phyloP scores from a whole-genome alignment of 2,888 invertebrate species.

The Leptinotarsa peninsularis region DNA sequence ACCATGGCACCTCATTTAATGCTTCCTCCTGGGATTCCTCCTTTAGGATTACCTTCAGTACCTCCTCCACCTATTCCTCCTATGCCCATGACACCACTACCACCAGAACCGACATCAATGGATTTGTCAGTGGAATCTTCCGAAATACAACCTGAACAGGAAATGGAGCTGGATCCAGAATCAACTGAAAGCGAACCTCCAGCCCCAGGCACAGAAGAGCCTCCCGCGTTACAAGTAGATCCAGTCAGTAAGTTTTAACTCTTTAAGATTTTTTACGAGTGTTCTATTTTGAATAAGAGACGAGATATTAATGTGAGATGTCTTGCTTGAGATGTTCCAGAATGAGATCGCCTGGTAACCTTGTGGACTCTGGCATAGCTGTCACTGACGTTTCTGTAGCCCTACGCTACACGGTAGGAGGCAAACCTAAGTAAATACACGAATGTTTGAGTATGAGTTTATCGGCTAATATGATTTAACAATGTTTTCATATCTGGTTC shows the following conservation, averaged over 20 bases:
- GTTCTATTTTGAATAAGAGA: conserved; percentile 51
- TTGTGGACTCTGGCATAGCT: conserved; percentile 62
- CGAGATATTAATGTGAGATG: conserved; percentile 67
- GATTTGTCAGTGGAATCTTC: conserved; percentile 27
- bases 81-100: conserved; percentile 21
- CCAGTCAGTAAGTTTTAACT: conserved; percentile 39
- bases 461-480: conserved; percentile 15
- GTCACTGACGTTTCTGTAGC: conserved; percentile 55
- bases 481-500: neutral
- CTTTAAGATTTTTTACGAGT: conserved; percentile 26
- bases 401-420: conserved; percentile 67
- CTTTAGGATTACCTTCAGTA: conserved; percentile 32
- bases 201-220: conserved; percentile 63
- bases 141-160: conserved; percentile 27
- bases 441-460: conserved; percentile 61
- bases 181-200: conserved; percentile 57
- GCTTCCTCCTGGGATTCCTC: conserved; percentile 35
- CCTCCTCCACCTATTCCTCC: conserved; percentile 33
- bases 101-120: conserved; percentile 6
- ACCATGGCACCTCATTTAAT: conserved; percentile 30
- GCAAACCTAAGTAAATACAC: conserved; percentile 53
- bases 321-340: conserved; percentile 70
- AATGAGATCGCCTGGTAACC: conserved; percentile 65
- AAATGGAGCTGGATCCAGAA: conserved; percentile 36
- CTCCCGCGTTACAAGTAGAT: conserved; percentile 31